A percentile compares a stretch with the other conserved stretches of the same genome.
Conservation (phyloP, 2,888 invertebrate species). For the Melinopterus prodromus region DNA sequence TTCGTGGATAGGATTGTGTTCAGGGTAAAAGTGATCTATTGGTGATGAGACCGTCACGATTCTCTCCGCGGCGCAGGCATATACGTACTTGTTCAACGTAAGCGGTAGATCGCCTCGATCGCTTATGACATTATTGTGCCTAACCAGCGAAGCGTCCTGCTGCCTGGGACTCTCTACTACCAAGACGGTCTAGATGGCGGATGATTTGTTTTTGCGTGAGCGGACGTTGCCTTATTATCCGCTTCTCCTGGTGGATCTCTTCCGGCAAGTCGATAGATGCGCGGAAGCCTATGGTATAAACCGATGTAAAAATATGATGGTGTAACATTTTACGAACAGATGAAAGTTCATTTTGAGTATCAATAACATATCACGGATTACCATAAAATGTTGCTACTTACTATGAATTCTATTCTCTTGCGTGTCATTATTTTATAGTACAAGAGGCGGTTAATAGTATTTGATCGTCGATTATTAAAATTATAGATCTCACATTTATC, state of each 20-base stretch:
- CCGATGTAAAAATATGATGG: not conserved
- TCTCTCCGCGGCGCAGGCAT: not conserved
- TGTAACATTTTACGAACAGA: not conserved
- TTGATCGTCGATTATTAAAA: no score
- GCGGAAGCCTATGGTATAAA: not conserved
- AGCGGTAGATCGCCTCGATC: not conserved
- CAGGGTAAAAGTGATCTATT: conserved; percentile 4
- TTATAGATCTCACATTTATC: no score
- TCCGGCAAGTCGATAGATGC: not conserved
- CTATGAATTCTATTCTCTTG: no score
- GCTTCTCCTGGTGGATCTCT: not conserved
- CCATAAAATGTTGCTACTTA: no score
- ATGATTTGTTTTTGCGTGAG: not conserved
- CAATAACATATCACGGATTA: no score
- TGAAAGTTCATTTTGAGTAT: not conserved
- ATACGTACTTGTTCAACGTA: not conserved
- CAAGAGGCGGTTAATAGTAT: no score
- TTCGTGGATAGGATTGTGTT: not conserved
- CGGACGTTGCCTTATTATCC: not conserved
- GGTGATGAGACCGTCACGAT: not conserved
- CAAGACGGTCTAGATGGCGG: not conserved
- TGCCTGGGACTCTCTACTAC: not conserved
- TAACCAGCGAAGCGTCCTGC: not conserved
- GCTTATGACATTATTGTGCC: conserved; percentile 4
- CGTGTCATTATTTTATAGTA: no score